Evolutionary conservation across 2,888 invertebrate genomes (phyloP).

Genomic region (Shargacucullia verbasci): DNA sequence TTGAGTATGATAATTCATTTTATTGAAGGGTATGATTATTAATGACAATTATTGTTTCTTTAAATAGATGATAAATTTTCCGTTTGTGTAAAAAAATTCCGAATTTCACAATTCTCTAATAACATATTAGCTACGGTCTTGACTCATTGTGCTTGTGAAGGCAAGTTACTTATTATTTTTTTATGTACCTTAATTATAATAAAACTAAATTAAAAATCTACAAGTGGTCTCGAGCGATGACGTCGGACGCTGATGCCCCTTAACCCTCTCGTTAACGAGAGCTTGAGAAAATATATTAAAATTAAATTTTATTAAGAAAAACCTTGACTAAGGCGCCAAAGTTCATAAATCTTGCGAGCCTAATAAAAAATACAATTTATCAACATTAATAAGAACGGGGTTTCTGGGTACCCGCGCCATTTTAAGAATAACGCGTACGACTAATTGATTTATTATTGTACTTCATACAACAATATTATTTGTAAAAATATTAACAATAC

Average conservation of each 20-base stretch:
- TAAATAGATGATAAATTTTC: too few species aligned
- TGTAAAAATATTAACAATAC: constrained; percentile 54
- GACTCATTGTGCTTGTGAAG: background rate
- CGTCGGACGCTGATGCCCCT: constrained; percentile 30
- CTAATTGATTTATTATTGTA: constrained; percentile 58
- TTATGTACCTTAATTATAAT: constrained; percentile 13
- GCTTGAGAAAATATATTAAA: constrained; percentile 39
- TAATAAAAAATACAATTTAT: constrained; percentile 56
- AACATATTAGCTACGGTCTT: too few species aligned
- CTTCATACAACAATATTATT: constrained; percentile 37
- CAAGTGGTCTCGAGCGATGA: constrained; percentile 34
- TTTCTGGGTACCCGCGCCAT: constrained; percentile 38
- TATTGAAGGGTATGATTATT: too few species aligned
- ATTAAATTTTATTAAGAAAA: constrained; percentile 20
- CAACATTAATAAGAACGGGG: constrained; percentile 45
- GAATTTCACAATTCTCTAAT: too few species aligned
- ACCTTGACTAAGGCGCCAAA: constrained; percentile 36
- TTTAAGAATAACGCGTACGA: constrained; percentile 38
- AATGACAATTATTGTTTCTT: too few species aligned
- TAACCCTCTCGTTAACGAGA: constrained; percentile 24
- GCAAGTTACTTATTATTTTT: constrained; percentile 3
- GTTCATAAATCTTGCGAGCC: constrained; percentile 49
- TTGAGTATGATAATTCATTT: too few species aligned
- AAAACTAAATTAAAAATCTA: constrained; percentile 1
- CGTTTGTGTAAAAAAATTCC: too few species aligned